Conservation (phyloP, 1,140 invertebrate species). For the Drosophila seguyi region DNA sequence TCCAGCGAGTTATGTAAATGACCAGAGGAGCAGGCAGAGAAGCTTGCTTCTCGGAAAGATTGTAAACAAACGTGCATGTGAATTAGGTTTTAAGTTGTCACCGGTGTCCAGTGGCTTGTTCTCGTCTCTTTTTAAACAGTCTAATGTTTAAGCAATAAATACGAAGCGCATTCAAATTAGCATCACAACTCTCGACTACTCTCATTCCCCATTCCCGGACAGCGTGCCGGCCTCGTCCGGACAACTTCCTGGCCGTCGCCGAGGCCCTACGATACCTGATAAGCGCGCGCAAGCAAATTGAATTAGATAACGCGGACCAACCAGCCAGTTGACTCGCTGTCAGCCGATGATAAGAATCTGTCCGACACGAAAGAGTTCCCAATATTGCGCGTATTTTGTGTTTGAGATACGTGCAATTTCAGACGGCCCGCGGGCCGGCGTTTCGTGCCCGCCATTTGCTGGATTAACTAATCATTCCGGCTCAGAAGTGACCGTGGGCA, state of each 20-base stretch:
- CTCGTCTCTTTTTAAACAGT: constrained; percentile 55
- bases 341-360: constrained; percentile 67
- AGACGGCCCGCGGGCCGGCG: constrained; percentile 55
- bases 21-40: constrained; percentile 3
- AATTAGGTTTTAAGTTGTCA: constrained; percentile 80
- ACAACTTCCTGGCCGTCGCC: constrained; percentile 37
- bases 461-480: constrained; percentile 45
- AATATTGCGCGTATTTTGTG: constrained; percentile 41
- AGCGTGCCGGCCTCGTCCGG: constrained; percentile 3
- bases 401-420: constrained; percentile 71
- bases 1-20: constrained; percentile 71
- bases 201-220: background rate
- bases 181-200: constrained; percentile 15
- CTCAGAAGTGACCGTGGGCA: constrained; percentile 13
- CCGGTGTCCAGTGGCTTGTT: constrained; percentile 42
- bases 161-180: constrained; percentile 48
- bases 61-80: constrained; percentile 77
- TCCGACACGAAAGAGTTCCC: constrained; percentile 44
- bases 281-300: constrained; percentile 61
- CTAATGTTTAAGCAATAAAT: constrained; percentile 78
- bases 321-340: constrained; percentile 56
- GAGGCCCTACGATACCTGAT: constrained; percentile 41
- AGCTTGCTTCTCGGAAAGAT: constrained; percentile 47
- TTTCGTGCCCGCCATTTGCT: constrained; percentile 15
- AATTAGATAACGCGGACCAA: constrained; percentile 68